Evolutionary conservation across 2,113 vertebrate species (phyloP).

Genomic region (Argyrosomus japonicus): DNA sequence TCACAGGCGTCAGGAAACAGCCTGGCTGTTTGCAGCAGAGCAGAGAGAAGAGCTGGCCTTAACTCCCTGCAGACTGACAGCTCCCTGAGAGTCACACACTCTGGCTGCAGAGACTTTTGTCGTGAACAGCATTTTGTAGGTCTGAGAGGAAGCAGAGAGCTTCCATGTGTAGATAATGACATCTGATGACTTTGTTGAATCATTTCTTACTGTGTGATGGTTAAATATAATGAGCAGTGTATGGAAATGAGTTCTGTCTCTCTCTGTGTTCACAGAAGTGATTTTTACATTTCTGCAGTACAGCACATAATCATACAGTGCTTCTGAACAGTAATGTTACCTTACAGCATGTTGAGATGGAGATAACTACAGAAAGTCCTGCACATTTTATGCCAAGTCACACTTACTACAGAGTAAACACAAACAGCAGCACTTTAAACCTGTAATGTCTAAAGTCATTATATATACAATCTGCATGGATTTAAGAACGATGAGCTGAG

Average conservation of each 20-base stretch:
- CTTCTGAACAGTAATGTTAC: not conserved
- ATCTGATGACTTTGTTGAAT: not conserved
- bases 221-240: not conserved
- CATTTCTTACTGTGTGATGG: not conserved
- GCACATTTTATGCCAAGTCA: not conserved
- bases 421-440: not conserved
- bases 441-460: not conserved
- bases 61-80: slow-evolving; percentile 5
- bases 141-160: not conserved
- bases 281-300: not conserved
- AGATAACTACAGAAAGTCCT: not conserved
- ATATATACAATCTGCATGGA: not conserved
- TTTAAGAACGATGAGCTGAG: not conserved
- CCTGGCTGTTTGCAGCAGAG: slow-evolving; percentile 19
- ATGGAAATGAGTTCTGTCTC: not conserved
- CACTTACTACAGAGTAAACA: not conserved
- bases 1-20: slow-evolving; percentile 28
- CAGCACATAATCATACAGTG: not conserved
- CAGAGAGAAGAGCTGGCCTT: not conserved
- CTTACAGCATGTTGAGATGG: not conserved
- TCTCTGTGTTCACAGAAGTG: not conserved
- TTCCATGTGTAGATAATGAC: not conserved
- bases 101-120: not conserved
- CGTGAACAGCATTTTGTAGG: not conserved
- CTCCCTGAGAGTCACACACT: slow-evolving; percentile 10